Conservation (phyloP, 1,140 invertebrate genomes). For the Sitodiplosis mosellana region DNA sequence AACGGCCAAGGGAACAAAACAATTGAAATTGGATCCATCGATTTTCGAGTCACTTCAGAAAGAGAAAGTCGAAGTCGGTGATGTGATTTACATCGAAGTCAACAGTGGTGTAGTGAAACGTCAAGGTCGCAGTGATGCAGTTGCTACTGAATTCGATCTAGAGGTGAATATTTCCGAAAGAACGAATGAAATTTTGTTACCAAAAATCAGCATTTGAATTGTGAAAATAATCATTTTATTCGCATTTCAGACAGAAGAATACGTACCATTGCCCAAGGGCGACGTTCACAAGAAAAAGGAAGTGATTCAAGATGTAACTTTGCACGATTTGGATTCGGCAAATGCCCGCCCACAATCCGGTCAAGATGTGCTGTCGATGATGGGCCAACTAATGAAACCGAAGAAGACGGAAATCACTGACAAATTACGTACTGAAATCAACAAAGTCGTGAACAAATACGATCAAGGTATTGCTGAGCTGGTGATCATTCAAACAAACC, state of each 20-base stretch:
- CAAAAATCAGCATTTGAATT: too few species aligned
- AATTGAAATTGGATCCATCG: slow-evolving; percentile 91
- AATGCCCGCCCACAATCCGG: slow-evolving; percentile 96
- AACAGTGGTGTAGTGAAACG: slow-evolving; percentile 93
- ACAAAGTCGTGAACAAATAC: slow-evolving; percentile 98
- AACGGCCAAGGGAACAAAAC: slow-evolving; percentile 96
- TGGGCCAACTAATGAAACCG: slow-evolving; percentile 96
- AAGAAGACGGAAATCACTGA: slow-evolving; percentile 99
- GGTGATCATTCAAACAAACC: too few species aligned
- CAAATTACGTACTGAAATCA: slow-evolving; percentile 94
- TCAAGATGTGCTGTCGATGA: slow-evolving; percentile 97
- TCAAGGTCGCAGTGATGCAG: slow-evolving; percentile 93
- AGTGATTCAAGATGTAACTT: slow-evolving; percentile 95
- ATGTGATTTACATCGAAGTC: slow-evolving; percentile 99
- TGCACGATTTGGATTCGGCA: slow-evolving; percentile 95
- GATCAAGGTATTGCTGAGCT: slow-evolving; percentile 98
- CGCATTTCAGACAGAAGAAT: slow-evolving; percentile 82
- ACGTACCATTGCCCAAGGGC: slow-evolving; percentile 97
- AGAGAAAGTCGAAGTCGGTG: slow-evolving; percentile 91
- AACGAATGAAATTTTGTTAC: too few species aligned
- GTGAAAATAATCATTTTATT: too few species aligned
- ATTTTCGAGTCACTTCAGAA: slow-evolving; percentile 97
- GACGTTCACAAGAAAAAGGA: slow-evolving; percentile 99
- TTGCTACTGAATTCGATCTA: slow-evolving; percentile 97
- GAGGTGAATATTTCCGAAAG: too few species aligned